These are phyloP conservation scores for Agrotis clavis DNA, from an alignment of 2,888 invertebrate species.

Conservation along the genomic window DNA sequence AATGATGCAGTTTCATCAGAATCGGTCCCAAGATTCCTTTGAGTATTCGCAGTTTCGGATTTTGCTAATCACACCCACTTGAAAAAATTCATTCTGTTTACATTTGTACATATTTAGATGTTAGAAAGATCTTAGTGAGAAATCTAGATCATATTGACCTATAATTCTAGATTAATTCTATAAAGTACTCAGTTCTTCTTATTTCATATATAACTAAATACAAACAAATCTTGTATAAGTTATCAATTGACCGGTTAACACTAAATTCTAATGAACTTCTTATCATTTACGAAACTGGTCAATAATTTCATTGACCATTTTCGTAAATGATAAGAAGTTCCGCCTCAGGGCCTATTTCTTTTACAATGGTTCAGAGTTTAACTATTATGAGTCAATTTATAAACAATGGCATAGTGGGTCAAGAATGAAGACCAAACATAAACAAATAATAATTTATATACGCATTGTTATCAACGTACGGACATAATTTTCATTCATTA, in stretches of 20 bases:
- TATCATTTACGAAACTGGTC: conserved; percentile 13
- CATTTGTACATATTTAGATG: neutral
- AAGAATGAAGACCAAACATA: conserved; percentile 44
- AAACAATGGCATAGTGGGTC: conserved; percentile 51
- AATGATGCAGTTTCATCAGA: no score
- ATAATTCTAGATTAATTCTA: no score
- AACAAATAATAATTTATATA: conserved; percentile 45
- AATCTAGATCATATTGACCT: neutral
- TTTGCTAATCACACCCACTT: no score
- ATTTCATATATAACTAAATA: no score
- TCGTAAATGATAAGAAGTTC: no score
- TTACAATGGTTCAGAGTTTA: conserved; percentile 24
- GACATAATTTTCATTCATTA: conserved; percentile 36
- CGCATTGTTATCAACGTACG: conserved; percentile 30
- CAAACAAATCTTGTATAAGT: neutral
- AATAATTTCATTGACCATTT: no score
- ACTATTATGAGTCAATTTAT: conserved; percentile 27
- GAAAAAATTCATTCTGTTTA: no score
- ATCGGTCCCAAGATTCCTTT: no score
- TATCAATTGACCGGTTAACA: conserved; percentile 2
- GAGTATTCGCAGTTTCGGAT: no score
- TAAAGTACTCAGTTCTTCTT: no score
- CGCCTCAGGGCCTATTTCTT: conserved; percentile 17
- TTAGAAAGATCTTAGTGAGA: neutral
- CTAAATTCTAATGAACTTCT: neutral